A percentile compares a stretch with the other conserved stretches of the same genome.
Conservation (phyloP, 2,888 invertebrate genomes). For the Conops quadrifasciatus region DNA sequence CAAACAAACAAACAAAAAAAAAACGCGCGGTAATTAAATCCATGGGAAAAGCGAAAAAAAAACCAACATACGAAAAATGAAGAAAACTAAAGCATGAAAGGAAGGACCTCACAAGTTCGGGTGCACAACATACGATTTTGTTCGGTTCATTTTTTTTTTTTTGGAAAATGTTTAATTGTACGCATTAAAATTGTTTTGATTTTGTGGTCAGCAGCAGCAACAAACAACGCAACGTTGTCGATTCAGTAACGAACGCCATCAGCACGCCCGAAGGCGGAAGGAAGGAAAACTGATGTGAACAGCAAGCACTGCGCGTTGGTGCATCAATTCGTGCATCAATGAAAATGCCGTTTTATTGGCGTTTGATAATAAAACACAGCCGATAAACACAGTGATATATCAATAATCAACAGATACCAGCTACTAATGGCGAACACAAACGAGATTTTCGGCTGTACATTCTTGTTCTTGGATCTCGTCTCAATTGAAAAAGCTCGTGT, state of each 20-base stretch:
- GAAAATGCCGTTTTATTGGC: slow-evolving; percentile 29
- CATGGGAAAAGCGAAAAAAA: no score
- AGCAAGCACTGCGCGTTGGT: no score
- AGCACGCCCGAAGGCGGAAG: no score
- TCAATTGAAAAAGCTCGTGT: not conserved
- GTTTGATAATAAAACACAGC: not conserved
- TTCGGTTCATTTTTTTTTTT: no score
- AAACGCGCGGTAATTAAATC: not conserved
- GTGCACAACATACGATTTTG: not conserved
- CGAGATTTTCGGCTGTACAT: no score
- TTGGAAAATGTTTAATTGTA: not conserved
- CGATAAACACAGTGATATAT: not conserved
- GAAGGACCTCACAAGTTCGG: slow-evolving; percentile 32
- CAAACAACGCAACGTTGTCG: not conserved
- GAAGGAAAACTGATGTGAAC: no score
- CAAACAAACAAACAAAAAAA: not conserved
- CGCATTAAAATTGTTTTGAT: not conserved
- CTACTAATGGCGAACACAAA: no score
- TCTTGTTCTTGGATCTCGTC: not conserved
- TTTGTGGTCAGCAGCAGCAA: slow-evolving; percentile 30
- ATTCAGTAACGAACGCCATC: not conserved
- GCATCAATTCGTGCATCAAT: slow-evolving; percentile 32
- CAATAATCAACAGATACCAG: no score
- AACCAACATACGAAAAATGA: no score
- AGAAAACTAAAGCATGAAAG: not conserved